Evolutionary conservation across 2,888 invertebrate genomes (phyloP).

Genomic region (Acronicta leporina): DNA sequence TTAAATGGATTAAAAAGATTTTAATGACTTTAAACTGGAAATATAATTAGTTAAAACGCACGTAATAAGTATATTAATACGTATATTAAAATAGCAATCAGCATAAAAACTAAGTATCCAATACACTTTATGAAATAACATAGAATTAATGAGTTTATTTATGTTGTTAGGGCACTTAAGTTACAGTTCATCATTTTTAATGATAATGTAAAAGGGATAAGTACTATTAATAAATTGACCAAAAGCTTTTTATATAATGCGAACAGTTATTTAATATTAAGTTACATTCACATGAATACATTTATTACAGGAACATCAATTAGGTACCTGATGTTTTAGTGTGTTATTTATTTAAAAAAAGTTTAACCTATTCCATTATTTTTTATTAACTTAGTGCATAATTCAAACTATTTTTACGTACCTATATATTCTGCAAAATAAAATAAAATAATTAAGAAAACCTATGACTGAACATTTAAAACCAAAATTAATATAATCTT

Average conservation of each 20-base stretch:
- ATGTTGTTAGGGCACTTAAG: conserved; percentile 18
- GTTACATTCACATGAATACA: neutral
- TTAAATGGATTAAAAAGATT: neutral
- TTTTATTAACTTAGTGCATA: too few species aligned
- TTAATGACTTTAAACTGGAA: conserved; percentile 2
- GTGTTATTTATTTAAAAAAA: too few species aligned
- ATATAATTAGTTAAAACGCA: conserved; percentile 11
- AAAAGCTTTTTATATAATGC: neutral
- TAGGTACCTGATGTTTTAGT: too few species aligned
- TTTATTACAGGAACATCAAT: too few species aligned
- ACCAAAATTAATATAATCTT: too few species aligned
- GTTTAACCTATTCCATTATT: too few species aligned
- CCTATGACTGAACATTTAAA: too few species aligned
- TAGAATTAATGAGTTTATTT: conserved; percentile 25
- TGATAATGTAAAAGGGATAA: conserved; percentile 12
- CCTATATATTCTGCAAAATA: too few species aligned
- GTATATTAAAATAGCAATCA: conserved; percentile 39
- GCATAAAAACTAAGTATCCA: conserved; percentile 22
- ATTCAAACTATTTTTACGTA: too few species aligned
- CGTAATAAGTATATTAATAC: conserved; percentile 32
- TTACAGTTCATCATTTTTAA: conserved; percentile 25
- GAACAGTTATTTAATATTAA: neutral
- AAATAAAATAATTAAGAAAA: neutral
- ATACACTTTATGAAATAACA: conserved; percentile 21
- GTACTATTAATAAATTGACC: neutral